Evolutionary conservation across 2,888 invertebrate genomes (phyloP).

Genomic region (Thecophora atra): DNA sequence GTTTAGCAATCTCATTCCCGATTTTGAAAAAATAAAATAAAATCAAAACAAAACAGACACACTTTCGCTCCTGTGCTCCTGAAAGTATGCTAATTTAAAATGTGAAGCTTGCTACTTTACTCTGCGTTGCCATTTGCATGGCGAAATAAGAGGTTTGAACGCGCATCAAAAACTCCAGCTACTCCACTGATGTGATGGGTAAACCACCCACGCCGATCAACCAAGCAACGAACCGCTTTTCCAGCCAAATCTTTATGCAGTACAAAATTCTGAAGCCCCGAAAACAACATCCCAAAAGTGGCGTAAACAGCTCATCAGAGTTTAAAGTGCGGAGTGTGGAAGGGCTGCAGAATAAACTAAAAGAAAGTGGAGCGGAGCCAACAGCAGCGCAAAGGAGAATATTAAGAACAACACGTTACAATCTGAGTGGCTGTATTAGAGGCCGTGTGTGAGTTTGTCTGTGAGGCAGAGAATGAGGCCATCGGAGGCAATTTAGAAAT

Average conservation of each 20-base stretch:
- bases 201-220: neutral
- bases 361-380: too few species aligned
- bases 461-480: too few species aligned
- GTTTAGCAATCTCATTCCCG: too few species aligned
- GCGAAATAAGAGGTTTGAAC: conserved; percentile 2
- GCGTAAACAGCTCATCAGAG: too few species aligned
- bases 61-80: neutral
- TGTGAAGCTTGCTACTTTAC: conserved; percentile 6
- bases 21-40: neutral
- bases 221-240: neutral
- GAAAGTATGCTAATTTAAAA: conserved; percentile 19
- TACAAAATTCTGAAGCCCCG: neutral
- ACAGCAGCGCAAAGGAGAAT: too few species aligned
- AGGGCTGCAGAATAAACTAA: too few species aligned
- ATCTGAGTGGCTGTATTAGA: too few species aligned
- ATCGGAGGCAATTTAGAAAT: conserved; percentile 23
- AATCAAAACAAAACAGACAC: neutral
- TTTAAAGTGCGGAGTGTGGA: too few species aligned
- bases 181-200: too few species aligned
- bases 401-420: too few species aligned
- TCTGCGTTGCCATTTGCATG: conserved; percentile 18
- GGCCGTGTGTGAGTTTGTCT: too few species aligned
- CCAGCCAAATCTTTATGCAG: neutral
- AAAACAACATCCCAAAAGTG: too few species aligned
- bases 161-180: neutral